These are phyloP conservation scores for Onychomys arenicola DNA, from an alignment of 2,797 vertebrate genomes.

Conservation along the genomic window DNA sequence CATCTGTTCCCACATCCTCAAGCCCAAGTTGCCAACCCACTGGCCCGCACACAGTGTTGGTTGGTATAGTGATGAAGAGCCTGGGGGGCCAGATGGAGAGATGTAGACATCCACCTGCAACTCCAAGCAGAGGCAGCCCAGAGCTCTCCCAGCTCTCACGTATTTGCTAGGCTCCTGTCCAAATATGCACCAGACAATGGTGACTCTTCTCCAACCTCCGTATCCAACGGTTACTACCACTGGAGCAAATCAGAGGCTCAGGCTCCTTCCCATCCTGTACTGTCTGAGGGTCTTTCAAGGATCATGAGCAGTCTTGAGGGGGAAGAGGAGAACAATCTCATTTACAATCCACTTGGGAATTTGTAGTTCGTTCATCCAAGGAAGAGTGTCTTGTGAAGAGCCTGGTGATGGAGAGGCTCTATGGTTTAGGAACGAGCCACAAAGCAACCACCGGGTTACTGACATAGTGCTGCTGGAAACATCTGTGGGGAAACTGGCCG, in stretches of 20 bases:
- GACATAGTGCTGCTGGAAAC: neutral
- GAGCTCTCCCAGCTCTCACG: constrained; percentile 43
- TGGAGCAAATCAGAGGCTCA: neutral
- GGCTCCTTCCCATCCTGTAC: neutral
- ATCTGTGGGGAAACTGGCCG: neutral
- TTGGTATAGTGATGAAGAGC: constrained; percentile 63
- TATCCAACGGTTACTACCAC: neutral
- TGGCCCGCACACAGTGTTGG: constrained; percentile 57
- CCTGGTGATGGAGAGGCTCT: neutral
- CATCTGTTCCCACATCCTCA: constrained; percentile 62
- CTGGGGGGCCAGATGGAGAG: constrained; percentile 24
- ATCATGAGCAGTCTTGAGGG: neutral
- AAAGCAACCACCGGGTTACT: neutral
- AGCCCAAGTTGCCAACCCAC: constrained; percentile 61
- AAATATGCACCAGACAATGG: constrained; percentile 50
- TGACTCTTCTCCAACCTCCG: constrained; percentile 34
- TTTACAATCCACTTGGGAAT: neutral
- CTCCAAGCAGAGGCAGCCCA: constrained; percentile 50
- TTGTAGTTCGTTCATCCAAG: neutral
- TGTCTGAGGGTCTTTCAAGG: neutral
- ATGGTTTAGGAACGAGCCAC: neutral
- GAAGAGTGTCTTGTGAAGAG: neutral
- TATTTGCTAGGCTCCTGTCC: constrained; percentile 72
- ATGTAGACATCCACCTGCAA: constrained; percentile 46
- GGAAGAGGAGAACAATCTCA: neutral